Percentiles rank a stretch among this genome's conserved stretches.
Evolutionary conservation across 2,797 vertebrate genomes (phyloP).

Genomic region (Mormyrops attenuatus): DNA sequence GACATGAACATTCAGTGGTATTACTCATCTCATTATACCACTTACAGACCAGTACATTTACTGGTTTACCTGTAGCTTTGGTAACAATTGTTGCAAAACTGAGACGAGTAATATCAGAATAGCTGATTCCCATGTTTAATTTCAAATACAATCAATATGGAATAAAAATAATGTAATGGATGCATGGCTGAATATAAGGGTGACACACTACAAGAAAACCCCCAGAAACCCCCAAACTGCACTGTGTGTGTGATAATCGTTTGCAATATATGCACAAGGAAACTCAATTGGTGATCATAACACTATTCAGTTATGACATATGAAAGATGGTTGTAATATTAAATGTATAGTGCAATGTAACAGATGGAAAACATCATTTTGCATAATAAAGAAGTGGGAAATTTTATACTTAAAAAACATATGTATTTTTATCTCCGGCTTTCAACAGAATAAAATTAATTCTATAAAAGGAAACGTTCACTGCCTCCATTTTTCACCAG

Average conservation of each 20-base stretch:
- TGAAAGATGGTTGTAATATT: not conserved
- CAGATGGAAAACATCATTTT: not conserved
- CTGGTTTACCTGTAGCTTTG: not conserved
- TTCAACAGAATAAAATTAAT: not conserved
- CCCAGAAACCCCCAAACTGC: not conserved
- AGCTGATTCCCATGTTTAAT: not conserved
- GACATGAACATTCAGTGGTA: not conserved
- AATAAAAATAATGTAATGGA: not conserved
- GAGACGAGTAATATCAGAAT: not conserved
- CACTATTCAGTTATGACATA: not conserved
- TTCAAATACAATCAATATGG: not conserved
- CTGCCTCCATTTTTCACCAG: not conserved
- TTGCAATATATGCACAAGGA: not conserved
- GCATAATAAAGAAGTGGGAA: not conserved
- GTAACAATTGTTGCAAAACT: not conserved
- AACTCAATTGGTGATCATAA: not conserved
- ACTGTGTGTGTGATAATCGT: not conserved
- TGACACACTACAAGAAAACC: not conserved
- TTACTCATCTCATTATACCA: not conserved
- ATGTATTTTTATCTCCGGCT: not conserved
- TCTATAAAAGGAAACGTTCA: not conserved
- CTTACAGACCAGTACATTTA: not conserved
- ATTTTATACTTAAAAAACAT: not conserved
- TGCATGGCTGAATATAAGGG: not conserved
- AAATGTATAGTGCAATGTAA: not conserved